Evolutionary conservation across 1,140 invertebrate species (phyloP).

Genomic region (Drosophila malerkotliana): DNA sequence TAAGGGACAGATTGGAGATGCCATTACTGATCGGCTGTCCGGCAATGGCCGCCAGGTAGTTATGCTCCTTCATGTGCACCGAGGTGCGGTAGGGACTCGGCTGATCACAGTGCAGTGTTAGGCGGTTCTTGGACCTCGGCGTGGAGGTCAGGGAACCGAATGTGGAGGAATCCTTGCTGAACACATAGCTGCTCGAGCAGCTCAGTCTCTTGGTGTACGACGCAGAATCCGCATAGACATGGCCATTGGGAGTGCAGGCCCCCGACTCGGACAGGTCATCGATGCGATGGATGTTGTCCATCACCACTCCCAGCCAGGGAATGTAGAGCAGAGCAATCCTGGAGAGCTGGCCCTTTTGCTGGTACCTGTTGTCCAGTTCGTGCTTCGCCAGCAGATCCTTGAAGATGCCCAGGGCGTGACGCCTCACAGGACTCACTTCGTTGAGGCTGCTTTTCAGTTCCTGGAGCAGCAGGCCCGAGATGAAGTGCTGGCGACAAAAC

Average conservation of each 20-base stretch:
- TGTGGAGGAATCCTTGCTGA: constrained; percentile 79
- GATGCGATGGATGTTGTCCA: constrained; percentile 91
- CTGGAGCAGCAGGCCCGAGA: constrained; percentile 91
- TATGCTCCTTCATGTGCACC: constrained; percentile 88
- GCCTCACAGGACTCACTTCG: constrained; percentile 92
- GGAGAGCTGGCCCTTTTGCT: constrained; percentile 90
- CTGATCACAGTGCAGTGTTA: constrained; percentile 86
- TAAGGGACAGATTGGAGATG: constrained; percentile 85
- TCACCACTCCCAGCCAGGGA: constrained; percentile 93
- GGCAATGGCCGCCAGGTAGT: constrained; percentile 91
- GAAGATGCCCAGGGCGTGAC: constrained; percentile 90
- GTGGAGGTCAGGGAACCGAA: constrained; percentile 81
- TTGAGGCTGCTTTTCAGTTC: constrained; percentile 90
- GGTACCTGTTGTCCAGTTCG: constrained; percentile 95
- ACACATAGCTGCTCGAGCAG: constrained; percentile 84
- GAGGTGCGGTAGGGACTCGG: constrained; percentile 86
- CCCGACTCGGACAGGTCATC: constrained; percentile 76
- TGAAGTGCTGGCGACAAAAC: constrained; percentile 95
- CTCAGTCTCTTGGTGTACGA: constrained; percentile 85
- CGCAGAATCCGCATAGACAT: constrained; percentile 81
- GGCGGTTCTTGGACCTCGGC: constrained; percentile 84
- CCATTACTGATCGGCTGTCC: constrained; percentile 88
- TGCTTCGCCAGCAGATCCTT: constrained; percentile 96
- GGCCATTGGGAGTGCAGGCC: constrained; percentile 69
- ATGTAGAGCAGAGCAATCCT: constrained; percentile 95